Base-by-base conservation (phyloP, 2,113 vertebrate species). In the Nansenia antarctica region DNA sequence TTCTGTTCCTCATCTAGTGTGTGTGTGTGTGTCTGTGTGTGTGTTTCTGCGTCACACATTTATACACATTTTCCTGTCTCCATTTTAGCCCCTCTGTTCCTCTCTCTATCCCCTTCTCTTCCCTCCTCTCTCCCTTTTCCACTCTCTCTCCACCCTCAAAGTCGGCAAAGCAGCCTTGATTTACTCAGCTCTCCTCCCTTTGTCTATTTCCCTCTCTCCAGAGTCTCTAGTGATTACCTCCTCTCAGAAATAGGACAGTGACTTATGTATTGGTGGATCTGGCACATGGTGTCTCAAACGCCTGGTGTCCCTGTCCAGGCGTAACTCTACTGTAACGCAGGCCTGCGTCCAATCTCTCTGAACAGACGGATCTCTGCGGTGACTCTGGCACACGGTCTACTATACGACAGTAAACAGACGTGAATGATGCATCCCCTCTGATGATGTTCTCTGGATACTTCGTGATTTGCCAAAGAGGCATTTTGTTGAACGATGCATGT, bases 1-100 rank as follows among this genome's bases (percentile, higher is more conserved):
- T 7, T 22, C 12, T 53, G 60, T 62, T 76, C 42, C 34, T 72
- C 63, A 15, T 5, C 20, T 32, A 22, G 3, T 15, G 14, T 63
- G 7, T 65, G 20, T 74, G 32, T 52, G 29, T n/a, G 57, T 22
- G 34, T 14, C 15, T 9, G 29, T 57, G 24, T 29, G 11, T 29
- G 14, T 29, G 24, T 29, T 57, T 53, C 8, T 20, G 49, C 53
- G 5, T 29, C 53, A 11, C 53, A 55, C 22, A 27, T 26, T 26
- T 55, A 24, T 42, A 53, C 49, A 24, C 53, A 39, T 39, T 62
- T 62, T 11, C 18, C 9, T 37, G n/a, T n/a, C n/a, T n/a, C n/a
- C n/a, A n/a, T n/a, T n/a, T n/a, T n/a, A n/a, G n/a, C 26, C 9
- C 27, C 26, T 29, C 9, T 54, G 18, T n/a, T 62, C 27, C 7